Base-by-base conservation (phyloP, 2,113 vertebrate species). In the Phasianus colchicus region DNA sequence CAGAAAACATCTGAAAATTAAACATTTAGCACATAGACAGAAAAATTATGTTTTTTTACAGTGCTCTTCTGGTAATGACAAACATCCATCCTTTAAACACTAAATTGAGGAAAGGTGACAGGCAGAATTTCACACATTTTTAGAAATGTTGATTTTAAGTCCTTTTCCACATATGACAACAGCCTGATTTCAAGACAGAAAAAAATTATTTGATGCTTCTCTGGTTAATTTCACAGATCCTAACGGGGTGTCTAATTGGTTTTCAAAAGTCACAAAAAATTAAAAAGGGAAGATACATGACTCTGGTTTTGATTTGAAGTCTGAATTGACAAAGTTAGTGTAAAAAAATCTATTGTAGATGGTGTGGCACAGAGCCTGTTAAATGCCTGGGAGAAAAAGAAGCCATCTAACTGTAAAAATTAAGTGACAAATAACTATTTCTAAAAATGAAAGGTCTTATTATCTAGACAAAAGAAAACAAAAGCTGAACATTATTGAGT, bases 1-100 rank as follows among this genome's bases (percentile, higher is more conserved):
- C 45, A 91, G 52, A 83, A 95, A 92, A 89, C 88, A 92, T 93
- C 61, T 96, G 82, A 95, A 93, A 95, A 93, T 78, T 65, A 89
- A 93, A 38, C 65, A n/a, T 57, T 88, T 81, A 34, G 52, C 19
- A 71, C 43, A 24, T 18, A 72, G 73, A 75, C 66, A 89, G 34
- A 94, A 76, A 30, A 91, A 71, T 48, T 40, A 63, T 32, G 66
- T 47, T 5, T 10, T 42, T 89, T 92, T 61, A 61, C 14, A 74
- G 36, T 57, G 47, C 7, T 77, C 21, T 65, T 87, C 52, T 77
- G 40, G 14, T 40, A 79, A 91, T 50, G 64, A 88, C 54, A 93
- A 88, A 80, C 25, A 66, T 13, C 29, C 55, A 57, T 14, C 8
- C 55, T 20, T 57, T 61, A 77, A 83, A 91, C 10, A 13, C 7